These are phyloP conservation scores for Tenualosa ilisha DNA, from an alignment of 2,797 vertebrate species.

Conservation along the genomic window DNA sequence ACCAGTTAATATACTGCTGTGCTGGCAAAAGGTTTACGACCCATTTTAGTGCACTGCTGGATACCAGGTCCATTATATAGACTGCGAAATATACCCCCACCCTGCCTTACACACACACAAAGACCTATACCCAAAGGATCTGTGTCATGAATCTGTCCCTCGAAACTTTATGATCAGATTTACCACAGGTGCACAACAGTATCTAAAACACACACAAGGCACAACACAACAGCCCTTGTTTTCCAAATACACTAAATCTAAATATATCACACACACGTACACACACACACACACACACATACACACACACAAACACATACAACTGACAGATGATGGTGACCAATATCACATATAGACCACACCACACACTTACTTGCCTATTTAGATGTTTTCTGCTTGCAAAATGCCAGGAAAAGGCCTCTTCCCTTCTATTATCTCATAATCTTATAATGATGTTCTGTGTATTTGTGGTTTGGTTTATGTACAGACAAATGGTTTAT, in stretches of 20 bases:
- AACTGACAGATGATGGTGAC: neutral
- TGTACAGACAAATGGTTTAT: neutral
- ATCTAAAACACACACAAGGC: neutral
- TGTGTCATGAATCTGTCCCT: neutral
- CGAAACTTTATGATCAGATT: neutral
- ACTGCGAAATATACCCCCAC: constrained; percentile 1
- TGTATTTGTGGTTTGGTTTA: neutral
- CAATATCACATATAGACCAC: no score
- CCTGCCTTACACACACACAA: neutral
- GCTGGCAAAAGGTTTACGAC: neutral
- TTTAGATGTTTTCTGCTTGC: neutral
- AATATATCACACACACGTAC: neutral
- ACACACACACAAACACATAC: constrained; percentile 4
- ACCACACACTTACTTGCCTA: neutral
- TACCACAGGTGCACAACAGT: neutral
- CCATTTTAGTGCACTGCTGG: neutral
- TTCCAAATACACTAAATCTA: no score
- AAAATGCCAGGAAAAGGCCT: neutral
- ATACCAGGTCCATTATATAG: constrained; percentile 6
- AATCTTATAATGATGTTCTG: neutral
- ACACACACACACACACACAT: constrained; percentile 3
- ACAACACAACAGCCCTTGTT: no score
- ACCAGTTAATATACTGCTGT: neutral
- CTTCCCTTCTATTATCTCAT: neutral
- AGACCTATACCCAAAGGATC: neutral